Conservation (phyloP, 35 echinoderm and acorn worm genomes). For the Nesometra sesokonis region DNA sequence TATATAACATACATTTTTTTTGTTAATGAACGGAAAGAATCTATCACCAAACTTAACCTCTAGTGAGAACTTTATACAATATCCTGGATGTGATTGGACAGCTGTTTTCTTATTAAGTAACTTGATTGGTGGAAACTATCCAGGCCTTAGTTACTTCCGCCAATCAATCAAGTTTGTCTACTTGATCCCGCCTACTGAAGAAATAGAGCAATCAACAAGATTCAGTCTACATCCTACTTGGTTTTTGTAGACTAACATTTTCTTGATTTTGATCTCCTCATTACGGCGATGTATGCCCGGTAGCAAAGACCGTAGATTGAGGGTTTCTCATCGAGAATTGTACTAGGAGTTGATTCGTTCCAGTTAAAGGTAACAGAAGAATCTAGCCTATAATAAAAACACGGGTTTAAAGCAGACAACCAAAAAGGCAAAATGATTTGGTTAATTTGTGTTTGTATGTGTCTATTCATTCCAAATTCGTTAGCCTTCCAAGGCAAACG, state of each 20-base stretch:
- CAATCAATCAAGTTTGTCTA: neutral
- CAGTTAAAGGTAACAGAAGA: too few relatives aligned
- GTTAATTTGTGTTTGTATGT: neutral
- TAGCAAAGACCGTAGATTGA: too few relatives aligned
- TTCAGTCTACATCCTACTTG: neutral
- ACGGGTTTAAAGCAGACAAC: neutral
- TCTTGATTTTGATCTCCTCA: neutral
- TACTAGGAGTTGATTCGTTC: too few relatives aligned
- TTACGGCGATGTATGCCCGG: neutral
- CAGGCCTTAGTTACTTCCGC: neutral
- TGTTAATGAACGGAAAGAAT: neutral
- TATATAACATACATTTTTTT: too few relatives aligned
- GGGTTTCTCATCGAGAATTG: too few relatives aligned
- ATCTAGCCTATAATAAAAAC: too few relatives aligned
- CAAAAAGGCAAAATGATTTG: neutral
- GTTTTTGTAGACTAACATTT: neutral
- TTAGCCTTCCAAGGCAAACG: neutral
- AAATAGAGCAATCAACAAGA: neutral
- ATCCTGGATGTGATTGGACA: neutral
- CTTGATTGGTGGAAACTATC: neutral
- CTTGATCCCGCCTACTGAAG: neutral
- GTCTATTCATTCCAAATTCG: neutral
- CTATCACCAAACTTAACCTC: neutral
- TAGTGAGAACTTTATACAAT: neutral
- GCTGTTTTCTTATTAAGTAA: neutral